Evolutionary conservation across 2,797 vertebrate genomes (phyloP), one percentile per base, ranked within the genome.

Genomic region (Enteromius anoplus): DNA sequence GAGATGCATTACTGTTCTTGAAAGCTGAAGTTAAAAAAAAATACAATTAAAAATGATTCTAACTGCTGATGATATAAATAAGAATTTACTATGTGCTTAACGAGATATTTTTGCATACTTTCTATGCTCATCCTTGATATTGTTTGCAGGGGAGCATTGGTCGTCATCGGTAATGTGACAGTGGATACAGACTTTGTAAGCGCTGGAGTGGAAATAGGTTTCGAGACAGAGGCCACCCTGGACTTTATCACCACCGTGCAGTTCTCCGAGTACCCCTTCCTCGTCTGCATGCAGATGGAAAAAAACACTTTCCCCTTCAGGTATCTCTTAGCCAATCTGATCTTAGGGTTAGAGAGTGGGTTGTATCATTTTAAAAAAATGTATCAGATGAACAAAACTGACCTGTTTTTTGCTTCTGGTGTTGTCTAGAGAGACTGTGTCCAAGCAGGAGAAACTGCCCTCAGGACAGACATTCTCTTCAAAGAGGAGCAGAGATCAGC

Each of bases 241-340:
- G 96, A 98, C 89, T 97, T 99, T 87, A 94, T 97, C 93, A 97
- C 97, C 72, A 99, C 98, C 0, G 97, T 99, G 80, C 96, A 99
- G 91, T 99, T 99, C 93, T 99, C 98, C 0, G 94, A 98, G 84
- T 99, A 99, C 86, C 98, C 98, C 0, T 99, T 99, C 94, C 91
- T 99, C 80, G 96, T 99, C 45, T 99, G 98, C 89, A 95, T 99
- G 92, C 97, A 99, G 93, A 99, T 99, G 97, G 98, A 98, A 86
- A 98, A 93, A 91, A 90, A 93, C 0, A 95, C 92, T 2, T 95
- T 95, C 89, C 98, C 98, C 0, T 88, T 96, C 94, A 97, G 97
- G 98, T 99, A 94, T 89, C 29, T 14, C n/a, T 34, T 45, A 14
- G 9, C 66, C 10, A 12, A 34, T 73, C 70, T 55, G 29, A 75